Evolutionary conservation across 2,113 vertebrate genomes (phyloP), one percentile per base, ranked within the genome.

Genomic region (Plectropomus leopardus): DNA sequence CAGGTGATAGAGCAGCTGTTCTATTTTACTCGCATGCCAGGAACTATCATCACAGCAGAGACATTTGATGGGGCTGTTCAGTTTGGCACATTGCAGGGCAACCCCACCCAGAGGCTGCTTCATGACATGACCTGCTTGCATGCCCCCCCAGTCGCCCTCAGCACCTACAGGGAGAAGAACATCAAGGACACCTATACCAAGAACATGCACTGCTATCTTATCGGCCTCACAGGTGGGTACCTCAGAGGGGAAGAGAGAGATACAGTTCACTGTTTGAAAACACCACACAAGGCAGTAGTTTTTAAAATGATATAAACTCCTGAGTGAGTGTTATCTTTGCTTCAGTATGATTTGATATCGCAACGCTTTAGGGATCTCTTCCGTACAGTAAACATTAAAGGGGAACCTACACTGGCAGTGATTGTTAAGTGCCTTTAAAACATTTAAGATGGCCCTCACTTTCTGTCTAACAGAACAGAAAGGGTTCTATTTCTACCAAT

Each of bases 191-290:
- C 93, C 71, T 96, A 96, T 74, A 89, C 84, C 51, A 87, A 90
- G 36, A 88, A 95, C 36, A 83, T 97, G 82, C 95, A 98, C 72
- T 93, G 89, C 74, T 96, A 94, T 85, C 86, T 96, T 50, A 89
- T 94, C 36, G 87, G 78, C 34, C 93, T 97, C 59, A 97, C 95
- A 90, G 97, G 97, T 97, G 78, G 14, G 86, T 79, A 32, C 21
- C 68, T 45, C 3, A 3, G 14, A 7, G 5, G 7, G 65, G 23
- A 55, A 50, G 30, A 10, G 7, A 44, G 5, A 23, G 42, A 36
- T 7, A 36, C 6, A 28, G 15, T 32, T 71, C 6, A 30, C 60
- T 0, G 11, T 9, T 65, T 28, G 34, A 51, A 6, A 9, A 1
- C 40, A 26, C 14, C n/a, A 72, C 21, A 47, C 54, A 59, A 58